phyloP scores from a whole-genome alignment of 2,888 invertebrate species.

The Exocentrus adspersus region DNA sequence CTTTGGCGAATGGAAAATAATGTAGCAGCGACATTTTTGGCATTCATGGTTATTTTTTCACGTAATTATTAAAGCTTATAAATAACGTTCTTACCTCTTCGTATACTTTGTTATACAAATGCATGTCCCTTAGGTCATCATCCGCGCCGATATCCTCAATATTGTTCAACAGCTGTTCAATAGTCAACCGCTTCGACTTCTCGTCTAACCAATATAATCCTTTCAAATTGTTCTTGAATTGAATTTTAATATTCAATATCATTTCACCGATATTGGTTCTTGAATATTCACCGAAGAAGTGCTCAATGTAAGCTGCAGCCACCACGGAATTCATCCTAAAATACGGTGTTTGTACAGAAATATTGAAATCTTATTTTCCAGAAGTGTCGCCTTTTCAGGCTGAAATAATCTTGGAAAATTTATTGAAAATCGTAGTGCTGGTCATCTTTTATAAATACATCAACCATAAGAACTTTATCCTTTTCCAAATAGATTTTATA shows the following conservation, averaged over 20 bases:
- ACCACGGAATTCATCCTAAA: conserved; percentile 47
- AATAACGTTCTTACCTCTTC: conserved; percentile 45
- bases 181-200: conserved; percentile 53
- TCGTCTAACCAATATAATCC: conserved; percentile 58
- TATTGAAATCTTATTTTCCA: background rate
- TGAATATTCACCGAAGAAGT: conserved; percentile 54
- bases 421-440: too few species aligned
- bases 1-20: too few species aligned
- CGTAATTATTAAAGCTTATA: too few species aligned
- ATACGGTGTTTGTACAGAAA: background rate
- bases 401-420: background rate
- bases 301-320: conserved; percentile 55
- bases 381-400: background rate
- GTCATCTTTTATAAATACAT: too few species aligned
- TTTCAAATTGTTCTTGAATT: conserved; percentile 53
- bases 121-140: conserved; percentile 45
- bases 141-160: conserved; percentile 54
- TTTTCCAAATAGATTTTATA: too few species aligned
- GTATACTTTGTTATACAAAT: conserved; percentile 46
- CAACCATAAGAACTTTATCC: too few species aligned
- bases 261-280: conserved; percentile 52
- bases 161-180: conserved; percentile 54
- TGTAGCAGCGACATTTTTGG: too few species aligned
- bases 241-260: conserved; percentile 55
- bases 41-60: too few species aligned